Base-by-base conservation (phyloP, 2,797 vertebrate genomes). In the Xenops minutus region DNA sequence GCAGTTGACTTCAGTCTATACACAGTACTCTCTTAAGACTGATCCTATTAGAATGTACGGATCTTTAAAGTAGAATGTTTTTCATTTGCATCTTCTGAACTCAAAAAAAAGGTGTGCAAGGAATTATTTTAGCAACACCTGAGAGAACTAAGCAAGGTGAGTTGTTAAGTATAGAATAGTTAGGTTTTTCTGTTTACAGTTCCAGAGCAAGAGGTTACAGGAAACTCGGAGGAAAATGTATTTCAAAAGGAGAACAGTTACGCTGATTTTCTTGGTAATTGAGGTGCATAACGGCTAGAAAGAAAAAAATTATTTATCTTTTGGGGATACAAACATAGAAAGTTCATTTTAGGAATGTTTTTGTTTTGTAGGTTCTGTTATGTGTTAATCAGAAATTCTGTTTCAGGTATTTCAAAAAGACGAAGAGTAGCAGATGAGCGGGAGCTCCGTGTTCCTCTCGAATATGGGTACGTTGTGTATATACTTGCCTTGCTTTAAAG, bases 401-500 rank as follows among this genome's bases (percentile, higher is more conserved):
- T 97, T 96, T 55, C 88, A 99, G 98, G 98, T 95, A 97, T 98
- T 94, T 98, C 98, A 44, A 99, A 98, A 97, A 98, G 98, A 95
- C 98, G 98, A 97, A 98, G 98, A 97, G 98, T 99, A 58, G 98
- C 98, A 10, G 99, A 99, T 95, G 99, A 99, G 78, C 97, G 96
- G 71, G 98, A 98, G 73, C 97, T 99, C 55, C 98, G 96, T 77
- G 96, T 99, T 91, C 99, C 99, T 96, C 98, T 99, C 3, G 98
- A 99, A 86, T 98, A 99, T 29, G 99, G 99, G 99, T 99, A 98
- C 74, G 99, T 95, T 74, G 19, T 48, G 6, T 58, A 8, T 46
- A 6, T 56, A 30, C n/a, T 59, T 88, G 29, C 7, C 44, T 34
- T 26, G 84, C 24, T 16, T 26, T 71, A 23, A 16, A 61, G 58